Evolutionary conservation across 1,140 invertebrate species (phyloP), one percentile per base, ranked within the genome.

Genomic region (Drosophila pallidifrons): DNA sequence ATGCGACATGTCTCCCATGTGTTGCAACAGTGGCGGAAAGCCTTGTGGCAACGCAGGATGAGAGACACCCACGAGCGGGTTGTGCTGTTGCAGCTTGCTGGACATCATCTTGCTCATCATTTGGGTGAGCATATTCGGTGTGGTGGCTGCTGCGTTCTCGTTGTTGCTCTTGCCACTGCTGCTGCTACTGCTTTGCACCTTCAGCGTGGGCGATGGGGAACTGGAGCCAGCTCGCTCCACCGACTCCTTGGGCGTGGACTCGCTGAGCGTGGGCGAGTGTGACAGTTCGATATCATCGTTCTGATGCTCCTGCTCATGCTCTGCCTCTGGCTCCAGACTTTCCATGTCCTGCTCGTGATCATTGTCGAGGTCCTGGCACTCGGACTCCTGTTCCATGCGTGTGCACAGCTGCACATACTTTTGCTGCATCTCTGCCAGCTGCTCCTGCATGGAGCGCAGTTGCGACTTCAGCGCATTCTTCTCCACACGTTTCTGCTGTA

Each of bases 371-470:
- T 96, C 95, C 77, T 95, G 94, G 59, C 95, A 95, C 76, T 95
- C 95, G n/a, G 94, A 95, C 61, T 96, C 96, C 82, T 96, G 96
- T 78, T 97, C 96, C 95, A 97, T 96, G 82, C 96, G 94, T 89
- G 96, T 97, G 92, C 96, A 97, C 76, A 98, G 93, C 91, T 98
- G 96, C 82, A 96, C 94, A 92, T 98, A 98, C 89, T 97, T 97
- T 91, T 98, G 96, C 93, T 98, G 97, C 96, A 98, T 98, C 88
- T 96, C 96, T 1, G 96, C 96, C 63, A 98, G 93, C 92, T 98
- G 97, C 82, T 98, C 96, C 93, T 98, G 97, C 94, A 98, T 96
- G 54, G 95, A 96, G 57, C 96, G 95, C 81, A 98, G 93, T 93
- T 98, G 97, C 64, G 95, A 96, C 93, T 97, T 96, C 1, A 98